Percentiles rank a stretch among this genome's conserved stretches.
Conservation (phyloP, 2,888 invertebrate species). For the Atrina japonica region DNA sequence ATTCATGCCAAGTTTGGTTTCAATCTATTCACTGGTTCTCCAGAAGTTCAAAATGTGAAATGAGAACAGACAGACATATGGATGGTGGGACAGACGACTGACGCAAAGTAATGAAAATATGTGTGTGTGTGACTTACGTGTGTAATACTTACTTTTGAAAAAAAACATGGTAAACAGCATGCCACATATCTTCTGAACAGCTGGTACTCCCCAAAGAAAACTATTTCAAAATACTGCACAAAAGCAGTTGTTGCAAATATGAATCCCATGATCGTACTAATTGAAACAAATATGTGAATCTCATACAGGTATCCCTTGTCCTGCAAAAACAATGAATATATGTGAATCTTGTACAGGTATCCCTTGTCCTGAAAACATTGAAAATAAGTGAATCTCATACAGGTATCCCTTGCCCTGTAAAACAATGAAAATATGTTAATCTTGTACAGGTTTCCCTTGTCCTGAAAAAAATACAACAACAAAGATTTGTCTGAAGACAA, state of each 20-base stretch:
- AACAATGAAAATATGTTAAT: no score
- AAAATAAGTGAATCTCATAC: conserved; percentile 58
- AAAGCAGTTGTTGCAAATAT: conserved; percentile 58
- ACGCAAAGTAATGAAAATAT: no score
- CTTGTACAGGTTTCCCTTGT: no score
- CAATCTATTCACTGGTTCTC: no score
- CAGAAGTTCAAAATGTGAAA: no score
- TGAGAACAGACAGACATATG: no score
- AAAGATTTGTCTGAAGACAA: neutral
- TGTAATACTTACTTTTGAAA: neutral
- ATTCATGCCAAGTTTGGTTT: no score
- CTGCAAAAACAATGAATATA: conserved; percentile 48
- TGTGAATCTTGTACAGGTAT: no score
- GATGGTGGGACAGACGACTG: no score
- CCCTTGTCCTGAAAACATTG: neutral
- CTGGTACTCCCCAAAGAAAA: conserved; percentile 61
- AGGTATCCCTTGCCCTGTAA: conserved; percentile 46
- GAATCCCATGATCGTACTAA: conserved; percentile 56
- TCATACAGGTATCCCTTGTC: conserved; percentile 44
- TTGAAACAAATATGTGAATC: conserved; percentile 60
- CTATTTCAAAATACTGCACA: conserved; percentile 62
- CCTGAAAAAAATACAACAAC: neutral
- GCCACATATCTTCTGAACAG: conserved; percentile 50
- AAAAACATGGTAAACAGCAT: conserved; percentile 32
- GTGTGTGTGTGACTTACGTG: no score